Evolutionary conservation across 2,888 invertebrate species (phyloP).

Genomic region (Drosophila testacea): DNA sequence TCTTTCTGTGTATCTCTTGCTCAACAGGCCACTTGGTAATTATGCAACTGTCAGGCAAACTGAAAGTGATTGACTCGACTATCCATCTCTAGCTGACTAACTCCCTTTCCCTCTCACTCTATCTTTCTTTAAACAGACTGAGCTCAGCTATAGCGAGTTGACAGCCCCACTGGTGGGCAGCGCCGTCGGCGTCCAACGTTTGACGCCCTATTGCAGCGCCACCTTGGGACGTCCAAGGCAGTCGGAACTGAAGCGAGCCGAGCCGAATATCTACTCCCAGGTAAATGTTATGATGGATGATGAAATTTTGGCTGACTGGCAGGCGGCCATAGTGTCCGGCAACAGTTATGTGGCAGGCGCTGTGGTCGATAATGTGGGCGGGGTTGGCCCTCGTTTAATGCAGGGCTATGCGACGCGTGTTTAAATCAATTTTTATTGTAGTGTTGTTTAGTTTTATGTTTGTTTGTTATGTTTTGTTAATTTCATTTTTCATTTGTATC

Average conservation of each 20-base stretch:
- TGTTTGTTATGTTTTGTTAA: slow-evolving; percentile 13
- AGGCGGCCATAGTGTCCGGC: slow-evolving; percentile 63
- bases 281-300: slow-evolving; percentile 84
- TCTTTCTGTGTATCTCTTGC: neutral
- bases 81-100: neutral
- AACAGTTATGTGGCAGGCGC: slow-evolving; percentile 71
- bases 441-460: slow-evolving; percentile 37
- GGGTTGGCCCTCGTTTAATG: slow-evolving; percentile 58
- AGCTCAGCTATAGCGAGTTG: slow-evolving; percentile 84
- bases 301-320: slow-evolving; percentile 75
- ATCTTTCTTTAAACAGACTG: slow-evolving; percentile 75
- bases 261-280: slow-evolving; percentile 85
- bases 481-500: slow-evolving; percentile 37
- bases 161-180: slow-evolving; percentile 72
- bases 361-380: slow-evolving; percentile 76
- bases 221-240: slow-evolving; percentile 85
- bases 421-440: slow-evolving; percentile 35
- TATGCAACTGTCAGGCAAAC: slow-evolving; percentile 34
- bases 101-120: neutral
- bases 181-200: slow-evolving; percentile 75
- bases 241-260: slow-evolving; percentile 84
- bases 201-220: slow-evolving; percentile 85
- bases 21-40: slow-evolving; percentile 20
- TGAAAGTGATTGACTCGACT: slow-evolving; percentile 46
- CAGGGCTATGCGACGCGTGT: slow-evolving; percentile 79